Conservation (phyloP, 1,140 invertebrate species). For the Papilio polytes region DNA sequence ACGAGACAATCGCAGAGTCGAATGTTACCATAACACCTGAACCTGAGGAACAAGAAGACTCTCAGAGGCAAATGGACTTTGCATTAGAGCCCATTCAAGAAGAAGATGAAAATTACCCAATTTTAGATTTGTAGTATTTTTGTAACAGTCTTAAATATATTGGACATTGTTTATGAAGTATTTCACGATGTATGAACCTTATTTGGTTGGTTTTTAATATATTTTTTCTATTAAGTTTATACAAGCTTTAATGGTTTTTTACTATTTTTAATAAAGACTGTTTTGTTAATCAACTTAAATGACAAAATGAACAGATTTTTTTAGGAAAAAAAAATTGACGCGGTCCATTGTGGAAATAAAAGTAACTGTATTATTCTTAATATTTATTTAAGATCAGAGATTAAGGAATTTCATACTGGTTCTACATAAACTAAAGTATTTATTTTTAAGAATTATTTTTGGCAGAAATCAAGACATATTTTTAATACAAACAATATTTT, state of each 20-base stretch:
- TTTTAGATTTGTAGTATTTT: conserved; percentile 49
- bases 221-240: background rate
- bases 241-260: background rate
- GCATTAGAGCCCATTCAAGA: conserved; percentile 60
- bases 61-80: conserved; percentile 19
- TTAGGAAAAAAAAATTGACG: too few species aligned
- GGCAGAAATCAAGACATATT: background rate
- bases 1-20: conserved; percentile 32
- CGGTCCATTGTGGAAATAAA: too few species aligned
- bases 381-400: background rate
- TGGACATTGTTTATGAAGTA: too few species aligned
- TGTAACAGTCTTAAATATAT: conserved; percentile 36
- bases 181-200: too few species aligned
- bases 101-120: conserved; percentile 68
- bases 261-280: background rate
- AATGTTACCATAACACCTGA: conserved; percentile 1
- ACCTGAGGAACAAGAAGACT: background rate
- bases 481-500: too few species aligned
- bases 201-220: background rate
- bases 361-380: background rate
- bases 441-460: background rate
- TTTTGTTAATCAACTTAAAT: background rate
- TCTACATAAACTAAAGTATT: background rate
- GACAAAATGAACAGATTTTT: background rate
- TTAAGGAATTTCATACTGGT: background rate